A percentile compares a stretch with the other conserved stretches of the same genome.
Conservation (phyloP, 2,797 vertebrate species). For the Myotis planiceps region DNA sequence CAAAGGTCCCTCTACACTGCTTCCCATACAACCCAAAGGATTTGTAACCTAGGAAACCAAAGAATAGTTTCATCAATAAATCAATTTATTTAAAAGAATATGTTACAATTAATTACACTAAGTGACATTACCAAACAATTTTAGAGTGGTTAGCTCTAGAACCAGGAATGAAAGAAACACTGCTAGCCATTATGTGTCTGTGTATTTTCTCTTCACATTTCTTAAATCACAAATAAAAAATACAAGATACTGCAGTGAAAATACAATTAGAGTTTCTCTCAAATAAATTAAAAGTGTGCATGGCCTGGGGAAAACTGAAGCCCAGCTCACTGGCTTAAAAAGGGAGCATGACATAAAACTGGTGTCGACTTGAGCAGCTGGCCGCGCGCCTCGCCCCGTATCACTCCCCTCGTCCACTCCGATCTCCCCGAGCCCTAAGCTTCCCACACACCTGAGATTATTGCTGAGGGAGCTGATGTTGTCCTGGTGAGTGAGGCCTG, state of each 20-base stretch:
- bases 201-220: conserved; percentile 82
- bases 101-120: conserved; percentile 98
- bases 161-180: conserved; percentile 81
- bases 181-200: conserved; percentile 74
- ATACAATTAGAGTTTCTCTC: conserved; percentile 84
- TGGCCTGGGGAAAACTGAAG: conserved; percentile 65
- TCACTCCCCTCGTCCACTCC: not conserved
- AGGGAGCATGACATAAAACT: not conserved
- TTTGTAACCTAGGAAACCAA: conserved; percentile 63
- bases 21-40: conserved; percentile 62
- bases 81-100: conserved; percentile 99
- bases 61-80: conserved; percentile 92
- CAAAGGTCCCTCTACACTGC: not conserved
- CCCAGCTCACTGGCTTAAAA: conserved; percentile 54
- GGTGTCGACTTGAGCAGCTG: conserved; percentile 42
- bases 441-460: not conserved
- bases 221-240: conserved; percentile 84
- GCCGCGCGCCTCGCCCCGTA: not conserved
- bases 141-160: conserved; percentile 88
- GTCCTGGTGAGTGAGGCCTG: not conserved
- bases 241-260: conserved; percentile 82
- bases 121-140: conserved; percentile 91
- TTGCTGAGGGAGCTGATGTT: not conserved
- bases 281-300: conserved; percentile 91
- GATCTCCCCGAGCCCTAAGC: not conserved